A percentile compares a stretch with the other conserved stretches of the same genome.
Evolutionary conservation across 2,888 invertebrate species (phyloP).

Genomic region (Tenthredo mesomela): DNA sequence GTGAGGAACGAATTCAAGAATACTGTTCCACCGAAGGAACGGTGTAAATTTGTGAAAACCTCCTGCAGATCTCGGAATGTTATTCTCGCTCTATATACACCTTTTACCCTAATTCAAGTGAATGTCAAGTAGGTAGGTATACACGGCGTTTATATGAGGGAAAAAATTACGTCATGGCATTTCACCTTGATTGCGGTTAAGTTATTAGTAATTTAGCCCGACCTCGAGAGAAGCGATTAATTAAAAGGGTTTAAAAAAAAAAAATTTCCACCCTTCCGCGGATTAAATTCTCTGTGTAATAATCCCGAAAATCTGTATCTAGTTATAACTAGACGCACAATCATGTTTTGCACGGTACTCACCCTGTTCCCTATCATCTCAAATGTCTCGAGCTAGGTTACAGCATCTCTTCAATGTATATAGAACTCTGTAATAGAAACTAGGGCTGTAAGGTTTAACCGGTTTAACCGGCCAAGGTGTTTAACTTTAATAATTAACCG

Average conservation of each 20-base stretch:
- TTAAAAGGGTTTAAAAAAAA: not conserved
- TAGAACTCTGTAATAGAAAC: slow-evolving; percentile 11
- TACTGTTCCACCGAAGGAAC: not conserved
- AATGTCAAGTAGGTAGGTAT: not conserved
- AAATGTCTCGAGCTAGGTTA: slow-evolving; percentile 3
- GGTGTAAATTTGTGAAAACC: not conserved
- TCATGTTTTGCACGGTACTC: slow-evolving; percentile 7
- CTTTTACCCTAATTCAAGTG: not conserved
- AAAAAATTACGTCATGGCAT: not conserved
- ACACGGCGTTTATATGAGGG: not conserved
- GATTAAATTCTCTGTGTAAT: not conserved
- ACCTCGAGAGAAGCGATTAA: slow-evolving; percentile 36
- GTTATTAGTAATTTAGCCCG: slow-evolving; percentile 16
- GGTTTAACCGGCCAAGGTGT: no score
- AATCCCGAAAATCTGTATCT: not conserved
- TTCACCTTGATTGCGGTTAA: slow-evolving; percentile 23
- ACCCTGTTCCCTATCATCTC: slow-evolving; percentile 24
- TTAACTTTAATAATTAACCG: no score
- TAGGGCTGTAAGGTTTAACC: no score
- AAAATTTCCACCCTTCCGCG: not conserved
- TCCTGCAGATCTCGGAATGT: not conserved
- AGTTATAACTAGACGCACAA: slow-evolving; percentile 5
- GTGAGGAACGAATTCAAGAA: not conserved
- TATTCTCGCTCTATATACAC: not conserved
- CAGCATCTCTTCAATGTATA: not conserved